Base-by-base conservation (phyloP, 2,113 vertebrate species). In the Collichthys lucidus region DNA sequence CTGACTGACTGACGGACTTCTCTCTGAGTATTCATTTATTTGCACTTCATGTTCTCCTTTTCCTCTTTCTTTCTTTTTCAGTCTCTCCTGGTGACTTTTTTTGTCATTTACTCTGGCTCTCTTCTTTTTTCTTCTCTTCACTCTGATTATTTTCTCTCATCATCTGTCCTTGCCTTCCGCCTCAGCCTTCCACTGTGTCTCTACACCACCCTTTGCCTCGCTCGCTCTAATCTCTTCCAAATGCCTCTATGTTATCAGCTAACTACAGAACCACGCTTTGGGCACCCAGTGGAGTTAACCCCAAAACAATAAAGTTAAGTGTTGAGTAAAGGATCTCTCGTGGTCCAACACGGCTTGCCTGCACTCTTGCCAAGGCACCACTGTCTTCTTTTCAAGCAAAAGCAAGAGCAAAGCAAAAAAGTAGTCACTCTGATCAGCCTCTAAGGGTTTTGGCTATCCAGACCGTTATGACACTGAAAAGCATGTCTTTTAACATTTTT, bases 181-280 rank as follows among this genome's bases (percentile, higher is more conserved):
- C 79, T 88, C 80, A 55, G 65, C 62, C 40, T 31, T 66, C 35
- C 40, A 57, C 87, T 59, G 79, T 50, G 60, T 80, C 73, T 77
- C 65, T 80, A 74, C 64, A 42, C 69, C 81, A 61, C 78, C 74
- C 73, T 72, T 80, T 77, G 79, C 79, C 79, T 77, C 85, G 80
- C 68, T 49, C 59, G 6, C 77, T 84, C 71, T 89, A 77, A 88
- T 90, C 81, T 82, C 35, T 78, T 89, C 86, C 74, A 78, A 87
- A 86, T 61, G 88, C 82, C 79, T 86, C 73, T 46, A 24, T 73
- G 86, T 92, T 92, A 94, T 92, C 91, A 84, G 85, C 73, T 17
- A 62, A 57, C 26, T 55, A 67, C 91, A 93, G 93, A 88, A 44
- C 50, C 72, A 35, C 4, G 89, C 86, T 90, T 52, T 75, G 79